phyloP scores from a whole-genome alignment of 2,888 invertebrate species.

The Drosophila cyrtoloma region DNA sequence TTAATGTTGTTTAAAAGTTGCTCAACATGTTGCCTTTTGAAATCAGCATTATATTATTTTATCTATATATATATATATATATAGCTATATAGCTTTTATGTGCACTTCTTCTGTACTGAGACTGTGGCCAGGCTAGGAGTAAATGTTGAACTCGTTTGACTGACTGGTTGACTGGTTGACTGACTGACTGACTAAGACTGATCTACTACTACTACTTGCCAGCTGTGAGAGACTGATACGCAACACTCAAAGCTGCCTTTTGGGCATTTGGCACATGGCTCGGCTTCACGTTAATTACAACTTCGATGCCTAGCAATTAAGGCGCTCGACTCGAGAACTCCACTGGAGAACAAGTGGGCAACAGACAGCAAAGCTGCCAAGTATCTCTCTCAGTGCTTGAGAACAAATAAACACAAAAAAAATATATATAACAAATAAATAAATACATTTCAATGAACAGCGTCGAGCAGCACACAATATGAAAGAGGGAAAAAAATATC shows the following conservation, averaged over 20 bases:
- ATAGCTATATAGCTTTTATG: too few species aligned
- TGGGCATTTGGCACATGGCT: conserved; percentile 44
- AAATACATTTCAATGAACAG: conserved; percentile 41
- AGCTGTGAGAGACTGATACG: conserved; percentile 6
- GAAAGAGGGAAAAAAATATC: conserved; percentile 1
- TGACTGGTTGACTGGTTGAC: conserved; percentile 11
- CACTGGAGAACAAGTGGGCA: conserved; percentile 41
- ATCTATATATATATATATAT: not conserved
- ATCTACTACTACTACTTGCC: conserved; percentile 1
- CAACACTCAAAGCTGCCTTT: conserved; percentile 9
- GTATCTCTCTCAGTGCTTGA: conserved; percentile 29
- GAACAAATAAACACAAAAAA: not conserved
- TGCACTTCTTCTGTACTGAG: conserved; percentile 11
- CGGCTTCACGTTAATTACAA: conserved; percentile 55
- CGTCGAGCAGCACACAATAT: conserved; percentile 4
- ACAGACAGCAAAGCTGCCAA: conserved; percentile 35
- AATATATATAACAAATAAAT: not conserved
- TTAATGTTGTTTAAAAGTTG: not conserved
- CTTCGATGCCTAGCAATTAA: conserved; percentile 60
- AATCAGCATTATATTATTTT: not conserved
- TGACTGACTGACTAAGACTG: conserved; percentile 9
- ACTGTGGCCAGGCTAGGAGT: conserved; percentile 4
- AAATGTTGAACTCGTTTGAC: conserved; percentile 1
- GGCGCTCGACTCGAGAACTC: conserved; percentile 39
- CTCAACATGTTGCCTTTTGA: not conserved